Base-by-base conservation (phyloP, 2,797 vertebrate genomes). In the Takifugu ocellatus region DNA sequence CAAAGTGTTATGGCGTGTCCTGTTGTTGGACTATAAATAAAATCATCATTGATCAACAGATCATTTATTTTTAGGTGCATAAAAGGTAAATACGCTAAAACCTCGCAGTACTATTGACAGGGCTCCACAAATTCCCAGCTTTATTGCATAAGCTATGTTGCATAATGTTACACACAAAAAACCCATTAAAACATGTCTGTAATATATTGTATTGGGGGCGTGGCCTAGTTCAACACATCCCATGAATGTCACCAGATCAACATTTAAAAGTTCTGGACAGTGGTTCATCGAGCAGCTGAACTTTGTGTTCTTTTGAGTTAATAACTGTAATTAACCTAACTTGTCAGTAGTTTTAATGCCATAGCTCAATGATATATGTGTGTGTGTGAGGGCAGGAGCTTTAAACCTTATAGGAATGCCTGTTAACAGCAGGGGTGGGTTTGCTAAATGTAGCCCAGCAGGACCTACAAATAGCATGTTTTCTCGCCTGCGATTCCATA, bases 351-450 rank as follows among this genome's bases (percentile, higher is more conserved):
- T 43, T 43, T 43, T 43, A 43, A 43, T 15, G 42, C 42, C 5
- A 17, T 8, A 17, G 6, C n/a, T 47, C 17, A 24, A 8, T 27
- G 9, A 39, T 17, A 59, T 51, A 6, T 36, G 21, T 6, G 11
- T 63, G 21, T 49, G 63, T 59, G 58, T 64, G 54, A 48, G 63
- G 48, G 49, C 56, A 31, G 55, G 56, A 59, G 54, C 47, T 62
- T 72, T 50, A 68, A 54, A 62, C 62, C 76, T 75, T 74, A 81
- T 82, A 72, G 79, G 79, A 83, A 79, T 36, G 42, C 47, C 77
- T 77, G 51, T 59, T 49, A 81, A 62, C 72, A 76, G 70, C 70
- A 59, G 58, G 68, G 53, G 48, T 46, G 51, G 50, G 46, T 77
- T 54, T 61, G 44, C 31, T 77, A 67, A 73, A 66, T 56, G 59